phyloP scores from a whole-genome alignment of 1,140 invertebrate species.

The Archegozetes longisetosus region DNA sequence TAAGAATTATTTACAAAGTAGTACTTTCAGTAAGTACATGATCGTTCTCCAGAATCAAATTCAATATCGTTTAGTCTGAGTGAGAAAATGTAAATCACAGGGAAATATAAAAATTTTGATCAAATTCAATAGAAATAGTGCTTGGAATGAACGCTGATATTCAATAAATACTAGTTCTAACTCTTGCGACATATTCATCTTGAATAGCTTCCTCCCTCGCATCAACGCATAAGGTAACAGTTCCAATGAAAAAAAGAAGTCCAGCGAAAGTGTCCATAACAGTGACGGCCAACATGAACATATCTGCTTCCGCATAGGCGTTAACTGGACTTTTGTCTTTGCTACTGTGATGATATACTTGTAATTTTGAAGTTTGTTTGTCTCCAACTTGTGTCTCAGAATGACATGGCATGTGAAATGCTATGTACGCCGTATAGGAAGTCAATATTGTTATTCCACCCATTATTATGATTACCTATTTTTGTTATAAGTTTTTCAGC shows the following conservation, averaged over 20 bases:
- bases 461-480: conserved; percentile 10
- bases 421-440: conserved; percentile 4
- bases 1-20: no score
- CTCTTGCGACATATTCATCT: conserved; percentile 13
- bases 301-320: conserved; percentile 8
- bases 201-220: conserved; percentile 12
- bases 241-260: background rate
- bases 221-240: conserved; percentile 5
- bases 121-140: no score
- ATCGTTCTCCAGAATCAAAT: no score
- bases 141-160: no score
- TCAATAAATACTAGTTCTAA: conserved; percentile 12
- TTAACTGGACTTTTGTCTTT: conserved; percentile 5
- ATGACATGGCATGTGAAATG: conserved; percentile 10
- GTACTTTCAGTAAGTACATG: no score
- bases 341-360: conserved; percentile 2
- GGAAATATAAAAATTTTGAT: no score
- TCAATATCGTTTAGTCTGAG: no score
- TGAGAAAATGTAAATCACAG: no score
- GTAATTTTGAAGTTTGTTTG: background rate
- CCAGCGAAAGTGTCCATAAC: background rate
- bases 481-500: no score
- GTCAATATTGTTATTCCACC: conserved; percentile 6
- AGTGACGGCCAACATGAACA: background rate
- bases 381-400: background rate